A percentile compares a stretch with the other conserved stretches of the same genome.
phyloP scores from a whole-genome alignment of 2,113 vertebrate species.

The Chloroceryle aenea region DNA sequence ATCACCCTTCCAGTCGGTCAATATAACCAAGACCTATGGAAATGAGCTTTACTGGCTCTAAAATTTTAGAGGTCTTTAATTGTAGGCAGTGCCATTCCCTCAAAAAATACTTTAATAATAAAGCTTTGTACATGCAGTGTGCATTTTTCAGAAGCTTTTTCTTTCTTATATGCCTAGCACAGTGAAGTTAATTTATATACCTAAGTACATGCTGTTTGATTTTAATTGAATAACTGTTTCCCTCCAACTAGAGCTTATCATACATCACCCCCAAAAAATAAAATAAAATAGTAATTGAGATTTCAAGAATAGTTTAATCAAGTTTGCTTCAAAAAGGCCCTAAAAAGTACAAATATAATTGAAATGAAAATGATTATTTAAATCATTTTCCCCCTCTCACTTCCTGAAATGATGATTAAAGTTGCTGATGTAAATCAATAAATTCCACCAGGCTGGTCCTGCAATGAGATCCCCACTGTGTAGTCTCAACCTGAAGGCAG shows the following conservation, averaged over 20 bases:
- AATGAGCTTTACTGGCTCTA: neutral
- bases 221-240: conserved; percentile 13
- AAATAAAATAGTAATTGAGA: neutral
- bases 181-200: neutral
- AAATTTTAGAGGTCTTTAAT: neutral
- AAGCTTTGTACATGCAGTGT: neutral
- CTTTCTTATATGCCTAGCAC: neutral
- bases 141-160: neutral
- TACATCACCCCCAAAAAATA: neutral
- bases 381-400: neutral
- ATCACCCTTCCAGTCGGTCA: neutral
- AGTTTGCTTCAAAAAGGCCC: neutral
- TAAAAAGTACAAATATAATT: neutral
- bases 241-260: neutral
- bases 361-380: neutral
- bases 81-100: neutral
- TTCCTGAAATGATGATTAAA: neutral
- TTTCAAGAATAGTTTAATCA: conserved; percentile 19
- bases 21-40: neutral
- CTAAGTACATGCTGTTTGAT: neutral
- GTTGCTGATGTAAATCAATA: neutral
- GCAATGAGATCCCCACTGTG: neutral
- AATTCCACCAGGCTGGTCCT: neutral
- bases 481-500: neutral
- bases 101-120: neutral